These are phyloP conservation scores for Drosophila paracracens DNA, from an alignment of 2,888 invertebrate species.

Conservation along the genomic window DNA sequence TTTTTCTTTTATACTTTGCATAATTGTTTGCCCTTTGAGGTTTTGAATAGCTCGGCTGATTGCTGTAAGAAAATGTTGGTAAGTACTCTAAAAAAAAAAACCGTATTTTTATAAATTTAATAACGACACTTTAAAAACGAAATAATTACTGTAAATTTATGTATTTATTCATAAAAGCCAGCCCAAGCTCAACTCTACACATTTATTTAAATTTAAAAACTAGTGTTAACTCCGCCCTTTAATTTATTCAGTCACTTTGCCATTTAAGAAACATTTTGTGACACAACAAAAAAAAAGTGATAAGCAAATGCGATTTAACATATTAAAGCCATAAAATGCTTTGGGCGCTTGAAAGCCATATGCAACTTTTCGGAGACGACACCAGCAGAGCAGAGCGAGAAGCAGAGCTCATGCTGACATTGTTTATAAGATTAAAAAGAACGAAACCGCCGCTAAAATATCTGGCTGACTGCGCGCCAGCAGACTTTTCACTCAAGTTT, in stretches of 20 bases:
- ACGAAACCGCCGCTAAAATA: conserved; percentile 55
- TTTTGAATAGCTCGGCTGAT: conserved; percentile 12
- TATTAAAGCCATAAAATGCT: conserved; percentile 74
- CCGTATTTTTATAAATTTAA: background rate
- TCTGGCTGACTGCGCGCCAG: conserved; percentile 58
- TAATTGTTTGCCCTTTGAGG: conserved; percentile 15
- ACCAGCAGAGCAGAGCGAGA: conserved; percentile 14
- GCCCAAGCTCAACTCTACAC: background rate
- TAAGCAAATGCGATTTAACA: conserved; percentile 60
- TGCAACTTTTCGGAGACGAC: conserved; percentile 54
- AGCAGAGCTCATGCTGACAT: conserved; percentile 68
- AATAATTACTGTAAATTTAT: conserved; percentile 3
- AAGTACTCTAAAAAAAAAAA: background rate
- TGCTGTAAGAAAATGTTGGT: background rate
- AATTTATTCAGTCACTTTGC: conserved; percentile 21
- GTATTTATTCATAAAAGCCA: background rate
- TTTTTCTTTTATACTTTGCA: conserved; percentile 12
- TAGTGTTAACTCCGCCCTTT: conserved; percentile 17
- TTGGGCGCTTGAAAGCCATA: conserved; percentile 22
- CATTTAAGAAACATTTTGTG: conserved; percentile 30
- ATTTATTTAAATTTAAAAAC: conserved; percentile 31
- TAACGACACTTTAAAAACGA: background rate
- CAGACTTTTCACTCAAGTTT: conserved; percentile 56
- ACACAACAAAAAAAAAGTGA: conserved; percentile 14
- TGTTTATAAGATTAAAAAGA: conserved; percentile 73